phyloP scores from a whole-genome alignment of 2,797 vertebrate species.

The Poliocrania exsul region DNA sequence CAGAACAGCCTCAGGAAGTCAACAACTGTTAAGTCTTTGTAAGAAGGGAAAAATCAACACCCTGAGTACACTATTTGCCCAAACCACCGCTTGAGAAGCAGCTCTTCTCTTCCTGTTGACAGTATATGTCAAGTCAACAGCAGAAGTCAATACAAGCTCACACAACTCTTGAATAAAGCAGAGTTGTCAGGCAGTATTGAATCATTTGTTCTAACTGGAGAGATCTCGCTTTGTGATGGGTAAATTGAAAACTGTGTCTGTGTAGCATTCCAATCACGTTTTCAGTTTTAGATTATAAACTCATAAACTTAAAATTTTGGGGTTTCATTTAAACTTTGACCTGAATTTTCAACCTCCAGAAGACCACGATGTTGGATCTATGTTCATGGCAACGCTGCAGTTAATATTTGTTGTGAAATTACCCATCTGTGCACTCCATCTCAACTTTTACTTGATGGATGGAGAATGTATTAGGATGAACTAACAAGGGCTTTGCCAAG shows the following conservation, averaged over 20 bases:
- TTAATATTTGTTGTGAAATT: background rate
- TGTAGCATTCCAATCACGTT: background rate
- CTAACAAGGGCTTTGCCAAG: background rate
- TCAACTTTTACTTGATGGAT: background rate
- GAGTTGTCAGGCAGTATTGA: background rate
- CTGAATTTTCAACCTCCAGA: background rate
- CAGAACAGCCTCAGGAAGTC: background rate
- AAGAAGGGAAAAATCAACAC: background rate
- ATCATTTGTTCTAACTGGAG: background rate
- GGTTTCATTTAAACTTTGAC: background rate
- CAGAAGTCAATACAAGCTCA: background rate
- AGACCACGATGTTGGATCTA: background rate
- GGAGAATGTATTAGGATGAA: background rate
- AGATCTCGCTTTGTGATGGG: background rate
- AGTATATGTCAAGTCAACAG: background rate
- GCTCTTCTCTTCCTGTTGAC: background rate
- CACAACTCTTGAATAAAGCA: background rate
- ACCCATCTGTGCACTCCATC: background rate
- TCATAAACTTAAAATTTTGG: background rate
- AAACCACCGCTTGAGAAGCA: background rate
- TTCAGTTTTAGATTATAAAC: background rate
- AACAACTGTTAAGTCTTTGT: background rate
- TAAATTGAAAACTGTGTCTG: background rate
- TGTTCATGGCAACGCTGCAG: background rate
- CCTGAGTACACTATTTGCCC: background rate